Percentiles rank a stretch among this genome's conserved stretches.
Evolutionary conservation across 2,797 vertebrate genomes (phyloP).

Genomic region (Eremophila alpestris): DNA sequence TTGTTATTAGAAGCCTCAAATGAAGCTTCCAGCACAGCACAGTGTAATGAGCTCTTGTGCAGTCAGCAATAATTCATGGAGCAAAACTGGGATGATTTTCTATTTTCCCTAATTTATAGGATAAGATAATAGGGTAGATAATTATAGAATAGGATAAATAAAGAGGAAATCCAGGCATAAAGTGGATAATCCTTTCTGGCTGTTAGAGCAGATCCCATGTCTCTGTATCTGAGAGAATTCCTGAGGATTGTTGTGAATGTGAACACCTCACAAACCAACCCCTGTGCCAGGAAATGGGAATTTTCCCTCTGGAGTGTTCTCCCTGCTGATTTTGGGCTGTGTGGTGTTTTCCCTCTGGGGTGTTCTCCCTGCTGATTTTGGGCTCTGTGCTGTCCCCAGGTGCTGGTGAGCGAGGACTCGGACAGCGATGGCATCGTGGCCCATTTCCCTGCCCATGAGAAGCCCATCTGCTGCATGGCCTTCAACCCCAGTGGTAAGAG

Average conservation of each 20-base stretch:
- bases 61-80: neutral
- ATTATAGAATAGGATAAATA: neutral
- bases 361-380: neutral
- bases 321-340: neutral
- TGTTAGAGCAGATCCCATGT: rapidly evolving
- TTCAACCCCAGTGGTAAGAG: slow-evolving; percentile 96
- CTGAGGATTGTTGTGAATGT: neutral
- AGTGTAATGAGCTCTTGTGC: neutral
- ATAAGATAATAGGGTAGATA: too few species aligned
- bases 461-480: slow-evolving; percentile 98
- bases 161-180: neutral
- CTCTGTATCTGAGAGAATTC: neutral
- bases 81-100: neutral
- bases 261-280: too few species aligned
- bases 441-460: slow-evolving; percentile 98
- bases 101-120: neutral
- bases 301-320: neutral
- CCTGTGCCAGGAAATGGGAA: too few species aligned
- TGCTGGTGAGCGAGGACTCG: slow-evolving; percentile 94
- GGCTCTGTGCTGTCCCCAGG: slow-evolving; percentile 75
- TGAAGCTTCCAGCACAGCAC: neutral
- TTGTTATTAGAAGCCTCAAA: rapidly evolving
- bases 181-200: neutral
- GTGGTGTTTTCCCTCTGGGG: neutral
- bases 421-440: slow-evolving; percentile 95